Conservation (phyloP, 2,888 invertebrate species). For the Scaptomyza parva region DNA sequence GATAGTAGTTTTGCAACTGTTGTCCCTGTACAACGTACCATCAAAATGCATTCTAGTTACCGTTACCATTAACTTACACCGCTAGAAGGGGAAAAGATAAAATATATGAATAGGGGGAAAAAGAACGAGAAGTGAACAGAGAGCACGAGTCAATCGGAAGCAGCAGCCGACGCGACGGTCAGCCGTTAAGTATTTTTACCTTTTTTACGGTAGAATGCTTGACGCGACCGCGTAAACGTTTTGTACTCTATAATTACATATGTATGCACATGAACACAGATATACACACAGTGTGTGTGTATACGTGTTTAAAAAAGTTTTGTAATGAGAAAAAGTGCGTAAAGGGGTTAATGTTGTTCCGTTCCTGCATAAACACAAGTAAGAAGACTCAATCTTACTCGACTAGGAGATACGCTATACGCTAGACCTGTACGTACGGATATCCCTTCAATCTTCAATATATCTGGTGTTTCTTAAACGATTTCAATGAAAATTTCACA, state of each 20-base stretch:
- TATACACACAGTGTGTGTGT: conserved; percentile 1
- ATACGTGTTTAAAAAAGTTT: conserved; percentile 3
- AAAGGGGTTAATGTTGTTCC: conserved; percentile 50
- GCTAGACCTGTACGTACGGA: no score
- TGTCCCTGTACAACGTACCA: conserved; percentile 2
- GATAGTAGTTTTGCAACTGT: conserved; percentile 28
- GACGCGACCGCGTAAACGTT: conserved; percentile 53
- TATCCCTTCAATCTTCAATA: no score
- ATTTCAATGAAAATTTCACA: no score
- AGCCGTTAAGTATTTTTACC: conserved; percentile 48
- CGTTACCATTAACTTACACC: conserved; percentile 24
- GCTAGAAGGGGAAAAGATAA: neutral
- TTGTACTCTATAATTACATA: conserved; percentile 55
- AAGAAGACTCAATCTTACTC: no score
- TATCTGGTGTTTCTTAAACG: no score
- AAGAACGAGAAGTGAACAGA: conserved; percentile 6
- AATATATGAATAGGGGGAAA: neutral
- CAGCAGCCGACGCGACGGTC: conserved; percentile 32
- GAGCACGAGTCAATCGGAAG: conserved; percentile 54
- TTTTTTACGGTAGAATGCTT: conserved; percentile 62
- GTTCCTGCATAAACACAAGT: conserved; percentile 24
- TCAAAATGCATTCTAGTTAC: neutral
- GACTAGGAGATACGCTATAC: no score
- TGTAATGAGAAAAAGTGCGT: conserved; percentile 62
- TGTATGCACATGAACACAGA: conserved; percentile 28